Evolutionary conservation across 1,140 invertebrate genomes (phyloP), one percentile per base, ranked within the genome.

Genomic region (Conopomorpha cramerella): DNA sequence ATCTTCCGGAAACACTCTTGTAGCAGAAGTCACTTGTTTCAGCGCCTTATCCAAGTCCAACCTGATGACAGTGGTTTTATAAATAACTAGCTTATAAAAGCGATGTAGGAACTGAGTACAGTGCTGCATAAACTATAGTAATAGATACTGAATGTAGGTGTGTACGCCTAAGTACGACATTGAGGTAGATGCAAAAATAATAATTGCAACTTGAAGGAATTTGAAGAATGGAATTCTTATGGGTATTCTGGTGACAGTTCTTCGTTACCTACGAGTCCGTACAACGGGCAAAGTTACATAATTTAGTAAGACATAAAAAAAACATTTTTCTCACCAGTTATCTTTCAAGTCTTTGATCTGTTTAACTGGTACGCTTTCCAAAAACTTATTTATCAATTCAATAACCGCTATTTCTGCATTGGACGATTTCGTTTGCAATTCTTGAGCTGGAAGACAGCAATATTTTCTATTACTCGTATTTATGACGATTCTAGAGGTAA

Each of bases 381-480:
- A 66, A 53, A 89, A 89, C 60, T 84, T 85, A 47, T 89, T 83
- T 23, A 90, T 86, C 8, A 91, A 78, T 43, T 83, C 84, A 3
- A 86, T 82, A 0, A 86, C 84, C 17, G 85, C 82, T 32, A 82
- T 77, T 55, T 90, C 88, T 13, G 83, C 82, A 13, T 68, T 76
- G 46, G 51, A 63, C 3, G 65, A 73, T 31, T 64, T 73, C 34
- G 68, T 55, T 38, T 73, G 67, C 14, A 77, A 53, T n/a, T 72
- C 67, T n/a, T 17, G 26, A 3, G 65, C 67, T 73, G 18, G 16
- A 44, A 49, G 36, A 41, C 39, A 39, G n/a, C n/a, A n/a, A n/a
- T n/a, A n/a, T n/a, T n/a, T n/a, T n/a, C n/a, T n/a, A n/a, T n/a
- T n/a, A n/a, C n/a, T n/a, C n/a, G n/a, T n/a, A n/a, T n/a, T n/a